Conservation (phyloP, 1,140 invertebrate genomes). For the Heliothis subflexa region DNA sequence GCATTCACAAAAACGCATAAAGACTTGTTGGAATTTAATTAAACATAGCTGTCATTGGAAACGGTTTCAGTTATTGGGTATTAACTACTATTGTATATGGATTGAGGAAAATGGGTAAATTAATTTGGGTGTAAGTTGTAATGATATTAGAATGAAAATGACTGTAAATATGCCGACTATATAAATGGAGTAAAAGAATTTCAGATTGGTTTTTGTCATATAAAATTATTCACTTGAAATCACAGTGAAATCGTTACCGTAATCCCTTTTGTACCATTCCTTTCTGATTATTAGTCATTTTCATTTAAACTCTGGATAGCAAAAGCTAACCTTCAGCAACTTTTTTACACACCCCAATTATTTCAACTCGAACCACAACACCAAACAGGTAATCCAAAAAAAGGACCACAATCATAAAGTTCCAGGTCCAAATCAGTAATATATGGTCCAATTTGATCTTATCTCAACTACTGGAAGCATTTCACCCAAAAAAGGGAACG, state of each 20-base stretch:
- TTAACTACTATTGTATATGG: background rate
- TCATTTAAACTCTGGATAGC: no score
- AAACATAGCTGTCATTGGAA: conserved; percentile 41
- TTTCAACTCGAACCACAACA: conserved; percentile 14
- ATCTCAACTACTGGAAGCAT: conserved; percentile 51
- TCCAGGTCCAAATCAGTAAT: conserved; percentile 34
- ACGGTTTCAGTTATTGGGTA: conserved; percentile 40
- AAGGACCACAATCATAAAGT: conserved; percentile 45
- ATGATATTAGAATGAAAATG: no score
- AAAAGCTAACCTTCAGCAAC: background rate
- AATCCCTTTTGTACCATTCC: no score
- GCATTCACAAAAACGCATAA: conserved; percentile 46
- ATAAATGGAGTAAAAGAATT: no score
- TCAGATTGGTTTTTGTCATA: no score
- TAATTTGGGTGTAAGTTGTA: no score
- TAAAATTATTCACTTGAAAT: no score
- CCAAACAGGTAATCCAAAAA: conserved; percentile 33
- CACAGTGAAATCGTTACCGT: no score
- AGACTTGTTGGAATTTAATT: conserved; percentile 43
- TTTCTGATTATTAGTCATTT: no score
- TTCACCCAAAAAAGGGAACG: conserved; percentile 42
- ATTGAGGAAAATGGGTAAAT: no score
- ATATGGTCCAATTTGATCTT: conserved; percentile 49
- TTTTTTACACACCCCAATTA: conserved; percentile 11
- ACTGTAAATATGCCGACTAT: no score